Evolutionary conservation across 1,140 invertebrate genomes (phyloP), one percentile per base, ranked within the genome.

Genomic region (Drosophila asahinai): DNA sequence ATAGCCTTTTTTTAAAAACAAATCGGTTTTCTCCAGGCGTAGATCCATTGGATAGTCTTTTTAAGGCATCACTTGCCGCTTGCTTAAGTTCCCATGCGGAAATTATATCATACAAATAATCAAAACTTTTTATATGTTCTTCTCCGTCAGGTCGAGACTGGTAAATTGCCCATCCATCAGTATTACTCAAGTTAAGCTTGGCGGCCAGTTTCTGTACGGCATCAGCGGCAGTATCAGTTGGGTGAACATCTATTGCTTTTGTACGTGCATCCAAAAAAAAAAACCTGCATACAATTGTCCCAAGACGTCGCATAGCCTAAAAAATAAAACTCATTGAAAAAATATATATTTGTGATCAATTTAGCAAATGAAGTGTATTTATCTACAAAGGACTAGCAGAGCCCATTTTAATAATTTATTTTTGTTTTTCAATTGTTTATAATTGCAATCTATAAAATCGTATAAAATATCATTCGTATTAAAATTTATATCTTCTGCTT

Each of bases 81-180:
- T 96, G 95, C 81, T 95, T 96, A 70, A 96, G 95, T 94, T 98
- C 97, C 98, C 98, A 99, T 38, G 97, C 96, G 14, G 98, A 97
- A 64, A 99, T 97, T 9, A 99, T 96, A 92, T 99, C 98, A 87
- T 98, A 98, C 0, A 99, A 93, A 92, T 98, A 99, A 93, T 98
- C 97, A 93, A 98, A 97, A 9, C 96, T 96, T 55, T 97, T 95
- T n/a, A 99, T 97, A 89, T 98, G 98, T 87, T 98, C 97, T 93
- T 99, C 98, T 7, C 95, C 95, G 74, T 97, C 97, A 0, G 96
- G 96, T 25, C 95, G 94, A 93, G 95, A 97, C 92, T 98, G 96
- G 94, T 98, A 99, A 62, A 99, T 96, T 1, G 98, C 97, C 98
- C 98, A 99, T 36, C 98, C 98, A 73, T 98, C 97, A 2, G 97